Percentiles rank a stretch among this genome's conserved stretches.
Evolutionary conservation across 1,140 invertebrate species (phyloP).

Genomic region (Scaptomyza hsui): DNA sequence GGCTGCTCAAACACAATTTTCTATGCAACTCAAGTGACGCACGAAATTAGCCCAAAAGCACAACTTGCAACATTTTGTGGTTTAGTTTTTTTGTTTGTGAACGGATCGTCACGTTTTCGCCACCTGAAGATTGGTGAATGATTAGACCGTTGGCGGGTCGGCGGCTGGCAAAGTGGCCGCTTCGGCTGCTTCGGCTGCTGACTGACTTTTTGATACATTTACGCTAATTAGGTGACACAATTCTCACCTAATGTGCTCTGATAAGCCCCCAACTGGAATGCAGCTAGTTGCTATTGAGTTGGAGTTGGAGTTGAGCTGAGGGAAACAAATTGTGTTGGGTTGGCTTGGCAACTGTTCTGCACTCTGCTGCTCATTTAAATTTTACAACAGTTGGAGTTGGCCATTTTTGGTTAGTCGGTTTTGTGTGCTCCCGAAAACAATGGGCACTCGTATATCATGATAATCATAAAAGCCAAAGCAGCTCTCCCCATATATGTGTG

Average conservation of each 20-base stretch:
- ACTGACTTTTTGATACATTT: slow-evolving; percentile 75
- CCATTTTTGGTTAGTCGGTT: slow-evolving; percentile 73
- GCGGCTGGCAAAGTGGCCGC: slow-evolving; percentile 48
- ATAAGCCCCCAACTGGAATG: slow-evolving; percentile 65
- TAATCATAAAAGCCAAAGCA: slow-evolving; percentile 71
- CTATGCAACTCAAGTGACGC: slow-evolving; percentile 38
- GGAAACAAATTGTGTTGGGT: slow-evolving; percentile 69
- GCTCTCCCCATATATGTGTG: slow-evolving; percentile 48
- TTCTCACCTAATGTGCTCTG: slow-evolving; percentile 83
- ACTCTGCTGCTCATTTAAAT: slow-evolving; percentile 77
- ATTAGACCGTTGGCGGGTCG: slow-evolving; percentile 49
- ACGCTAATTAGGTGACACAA: slow-evolving; percentile 84
- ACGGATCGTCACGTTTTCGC: slow-evolving; percentile 67
- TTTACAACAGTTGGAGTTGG: slow-evolving; percentile 65
- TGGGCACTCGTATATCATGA: slow-evolving; percentile 80
- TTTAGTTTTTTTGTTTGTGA: slow-evolving; percentile 17
- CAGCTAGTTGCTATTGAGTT: slow-evolving; percentile 32
- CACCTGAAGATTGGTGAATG: slow-evolving; percentile 69
- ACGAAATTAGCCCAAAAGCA: slow-evolving; percentile 39
- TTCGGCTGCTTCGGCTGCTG: slow-evolving; percentile 17
- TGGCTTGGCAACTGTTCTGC: slow-evolving; percentile 49
- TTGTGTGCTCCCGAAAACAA: slow-evolving; percentile 69
- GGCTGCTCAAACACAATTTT: slow-evolving; percentile 50
- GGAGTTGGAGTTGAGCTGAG: slow-evolving; percentile 1
- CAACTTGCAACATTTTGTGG: slow-evolving; percentile 25